Base-by-base conservation (phyloP, 2,113 vertebrate species). In the Machaerirhynchus nigripectus region DNA sequence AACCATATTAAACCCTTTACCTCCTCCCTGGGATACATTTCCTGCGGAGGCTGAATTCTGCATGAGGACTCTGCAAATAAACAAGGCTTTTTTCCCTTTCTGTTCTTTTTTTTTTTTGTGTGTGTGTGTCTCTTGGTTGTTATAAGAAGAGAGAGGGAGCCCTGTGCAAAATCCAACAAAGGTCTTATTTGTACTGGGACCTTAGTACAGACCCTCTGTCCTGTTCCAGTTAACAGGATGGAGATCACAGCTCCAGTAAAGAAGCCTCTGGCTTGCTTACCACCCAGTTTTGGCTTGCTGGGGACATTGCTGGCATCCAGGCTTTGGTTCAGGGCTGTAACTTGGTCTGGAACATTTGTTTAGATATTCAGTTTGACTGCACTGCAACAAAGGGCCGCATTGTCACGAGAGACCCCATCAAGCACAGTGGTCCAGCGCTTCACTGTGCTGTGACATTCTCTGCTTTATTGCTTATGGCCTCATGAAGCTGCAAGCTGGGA, bases 141-240 rank as follows among this genome's bases (percentile, higher is more conserved):
- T 95, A 39, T 47, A 95, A 93, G 91, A 95, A 89, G 78, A 95
- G 89, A 96, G 79, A 85, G 86, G 71, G 82, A 93, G 90, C 85
- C 90, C 95, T 92, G 85, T 95, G 83, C 73, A 65, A 89, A 89
- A 96, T 65, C 69, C 80, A 96, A 96, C 96, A 97, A 95, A 96
- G 86, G 64, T 96, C 69, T 85, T 95, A 89, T 94, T 96, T 96
- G 96, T 97, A 59, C 96, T 21, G 84, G 78, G 93, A 84, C 89
- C 86, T 95, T 64, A 47, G 96, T 19, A 84, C 76, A 97, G 95
- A 88, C 95, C 92, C 93, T 94, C 94, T 91, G 94, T 94, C 88
- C 96, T 95, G 95, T 96, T 94, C 95, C 95, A 95, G 95, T 92
- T 96, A 94, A 95, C 90, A 93, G 96, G 93, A 96, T 90, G 88